These are phyloP conservation scores for Polietes domitor DNA, from an alignment of 2,888 invertebrate genomes.

Conservation along the genomic window DNA sequence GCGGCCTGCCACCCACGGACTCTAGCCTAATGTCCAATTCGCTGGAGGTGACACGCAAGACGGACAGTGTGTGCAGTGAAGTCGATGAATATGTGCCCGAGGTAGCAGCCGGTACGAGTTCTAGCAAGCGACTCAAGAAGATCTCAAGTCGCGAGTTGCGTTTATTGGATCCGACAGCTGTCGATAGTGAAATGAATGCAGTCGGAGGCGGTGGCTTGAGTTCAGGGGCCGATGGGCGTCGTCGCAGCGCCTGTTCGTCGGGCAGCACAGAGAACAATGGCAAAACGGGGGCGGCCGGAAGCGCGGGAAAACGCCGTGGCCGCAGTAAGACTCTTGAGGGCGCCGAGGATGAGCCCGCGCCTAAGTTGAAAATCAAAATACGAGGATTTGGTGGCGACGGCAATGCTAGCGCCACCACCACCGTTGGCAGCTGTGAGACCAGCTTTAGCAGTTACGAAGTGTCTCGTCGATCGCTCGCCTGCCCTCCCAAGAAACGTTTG, in stretches of 20 bases:
- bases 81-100: conserved; percentile 90
- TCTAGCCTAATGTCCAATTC: conserved; percentile 76
- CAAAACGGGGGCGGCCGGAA: conserved; percentile 76
- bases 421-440: conserved; percentile 71
- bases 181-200: conserved; percentile 81
- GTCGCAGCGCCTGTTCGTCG: conserved; percentile 82
- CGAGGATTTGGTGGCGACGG: conserved; percentile 79
- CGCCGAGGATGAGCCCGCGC: conserved; percentile 80
- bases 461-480: conserved; percentile 82
- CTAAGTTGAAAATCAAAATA: conserved; percentile 90
- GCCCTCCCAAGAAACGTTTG: conserved; percentile 92
- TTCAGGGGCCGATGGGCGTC: conserved; percentile 79
- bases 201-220: conserved; percentile 45
- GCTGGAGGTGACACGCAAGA: conserved; percentile 87
- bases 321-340: conserved; percentile 79
- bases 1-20: conserved; percentile 82
- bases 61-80: conserved; percentile 94
- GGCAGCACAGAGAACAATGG: conserved; percentile 74
- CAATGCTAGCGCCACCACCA: conserved; percentile 67
- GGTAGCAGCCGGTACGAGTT: conserved; percentile 63
- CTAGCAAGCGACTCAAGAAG: conserved; percentile 83
- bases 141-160: conserved; percentile 83
- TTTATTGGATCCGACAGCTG: conserved; percentile 83
- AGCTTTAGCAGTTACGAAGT: conserved; percentile 74
- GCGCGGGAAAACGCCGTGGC: conserved; percentile 78